Evolutionary conservation across 2,113 vertebrate genomes (phyloP), one percentile per base, ranked within the genome.

Genomic region (Notiomystis cincta): DNA sequence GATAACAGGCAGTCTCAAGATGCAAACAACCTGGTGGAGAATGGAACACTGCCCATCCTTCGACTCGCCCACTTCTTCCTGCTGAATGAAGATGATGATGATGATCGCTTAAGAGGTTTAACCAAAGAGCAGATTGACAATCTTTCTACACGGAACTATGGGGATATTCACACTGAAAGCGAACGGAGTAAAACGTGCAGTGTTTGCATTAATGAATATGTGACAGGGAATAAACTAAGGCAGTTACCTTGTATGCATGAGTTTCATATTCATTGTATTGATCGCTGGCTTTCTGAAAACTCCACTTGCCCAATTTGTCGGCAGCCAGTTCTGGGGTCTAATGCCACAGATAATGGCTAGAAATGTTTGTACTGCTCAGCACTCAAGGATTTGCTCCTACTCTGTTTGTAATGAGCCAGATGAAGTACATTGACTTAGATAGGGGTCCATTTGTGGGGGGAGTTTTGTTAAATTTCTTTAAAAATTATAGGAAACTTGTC

Each of bases 81-180:
- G 94, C 98, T 99, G 77, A 99, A 99, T 3, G 99, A 99, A 44
- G 98, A 99, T 13, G 98, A 98, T 19, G 98, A 98, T 5, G 98
- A 98, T 1, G 98, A 99, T 73, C 98, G 97, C 86, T 97, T 98
- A 4, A 97, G 98, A 60, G 99, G 99, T 92, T 98, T 99, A 98
- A 99, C 99, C 98, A 99, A 99, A 98, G 99, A 99, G 96, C 99
- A 99, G 97, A 99, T 99, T 77, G 99, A 99, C 98, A 99, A 99
- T 98, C 98, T 99, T 96, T 98, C 98, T 69, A 99, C 99, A 0
- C 98, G 99, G 58, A 99, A 98, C 79, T 99, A 99, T 69, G 99
- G 98, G 97, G 98, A 99, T 96, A 97, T 96, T 80, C 98, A 97
- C 84, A 66, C 97, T 28, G 99, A 99, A 89, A 98, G 96, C 6